Evolutionary conservation across 2,888 invertebrate species (phyloP).

Genomic region (Ischnura elegans): DNA sequence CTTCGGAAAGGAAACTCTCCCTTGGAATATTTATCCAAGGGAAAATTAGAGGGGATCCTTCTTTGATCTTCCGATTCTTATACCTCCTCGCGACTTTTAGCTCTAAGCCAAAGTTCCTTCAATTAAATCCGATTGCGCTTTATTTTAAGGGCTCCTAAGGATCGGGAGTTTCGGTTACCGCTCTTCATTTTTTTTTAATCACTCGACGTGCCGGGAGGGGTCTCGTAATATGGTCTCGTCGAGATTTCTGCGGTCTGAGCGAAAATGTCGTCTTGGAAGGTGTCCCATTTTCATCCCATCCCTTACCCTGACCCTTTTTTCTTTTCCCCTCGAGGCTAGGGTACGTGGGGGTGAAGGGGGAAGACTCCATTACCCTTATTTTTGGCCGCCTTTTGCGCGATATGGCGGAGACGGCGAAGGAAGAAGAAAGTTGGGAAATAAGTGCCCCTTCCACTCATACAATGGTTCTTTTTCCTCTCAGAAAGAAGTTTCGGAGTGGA

Average conservation of each 20-base stretch:
- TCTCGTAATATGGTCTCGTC: background rate
- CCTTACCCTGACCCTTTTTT: background rate
- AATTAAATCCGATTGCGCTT: background rate
- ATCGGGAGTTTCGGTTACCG: background rate
- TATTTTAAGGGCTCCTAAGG: background rate
- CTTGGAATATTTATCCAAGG: background rate
- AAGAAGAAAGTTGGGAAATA: conserved; percentile 32
- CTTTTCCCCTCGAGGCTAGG: background rate
- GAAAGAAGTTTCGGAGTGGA: conserved; percentile 4
- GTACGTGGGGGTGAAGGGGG: background rate
- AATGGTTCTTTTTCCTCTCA: background rate
- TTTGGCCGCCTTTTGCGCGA: conserved; percentile 39
- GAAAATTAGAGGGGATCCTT: background rate
- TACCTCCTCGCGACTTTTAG: background rate
- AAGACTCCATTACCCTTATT: background rate
- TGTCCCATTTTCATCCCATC: background rate
- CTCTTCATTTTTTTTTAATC: background rate
- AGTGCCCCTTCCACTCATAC: background rate
- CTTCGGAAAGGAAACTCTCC: background rate
- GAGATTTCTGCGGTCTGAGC: conserved; percentile 25
- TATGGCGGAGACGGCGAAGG: background rate
- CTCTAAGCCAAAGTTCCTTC: background rate
- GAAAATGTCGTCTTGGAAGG: conserved; percentile 37
- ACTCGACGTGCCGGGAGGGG: background rate
- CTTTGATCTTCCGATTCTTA: background rate